phyloP scores from a whole-genome alignment of 2,113 vertebrate species.

The Furnarius figulus region DNA sequence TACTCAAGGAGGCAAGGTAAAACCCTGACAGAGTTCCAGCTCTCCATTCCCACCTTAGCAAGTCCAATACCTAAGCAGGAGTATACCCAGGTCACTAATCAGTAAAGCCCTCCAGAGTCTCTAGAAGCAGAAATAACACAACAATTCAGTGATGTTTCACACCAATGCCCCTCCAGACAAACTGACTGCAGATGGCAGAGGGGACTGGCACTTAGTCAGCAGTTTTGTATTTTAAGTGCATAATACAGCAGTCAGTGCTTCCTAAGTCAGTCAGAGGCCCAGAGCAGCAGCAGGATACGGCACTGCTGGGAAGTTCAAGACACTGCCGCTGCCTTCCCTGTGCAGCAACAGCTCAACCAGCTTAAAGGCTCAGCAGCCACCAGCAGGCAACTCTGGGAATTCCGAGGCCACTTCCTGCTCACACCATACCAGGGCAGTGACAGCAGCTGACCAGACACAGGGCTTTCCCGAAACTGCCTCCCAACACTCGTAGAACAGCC shows the following conservation, averaged over 20 bases:
- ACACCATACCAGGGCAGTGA: neutral
- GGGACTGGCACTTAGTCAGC: neutral
- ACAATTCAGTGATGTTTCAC: neutral
- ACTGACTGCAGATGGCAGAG: neutral
- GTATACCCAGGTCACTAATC: accelerated
- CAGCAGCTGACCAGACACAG: neutral
- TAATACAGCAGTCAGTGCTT: neutral
- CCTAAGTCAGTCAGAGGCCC: neutral
- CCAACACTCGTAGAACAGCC: accelerated
- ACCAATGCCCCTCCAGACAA: neutral
- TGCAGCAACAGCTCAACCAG: neutral
- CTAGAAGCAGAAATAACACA: neutral
- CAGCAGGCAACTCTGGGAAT: neutral
- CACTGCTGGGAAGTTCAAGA: neutral
- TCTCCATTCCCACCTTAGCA: neutral
- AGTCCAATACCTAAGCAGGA: neutral
- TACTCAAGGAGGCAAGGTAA: neutral
- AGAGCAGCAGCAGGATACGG: neutral
- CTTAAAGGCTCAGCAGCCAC: neutral
- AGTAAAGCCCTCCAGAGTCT: neutral
- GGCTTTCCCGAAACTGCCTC: neutral
- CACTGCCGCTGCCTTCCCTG: neutral
- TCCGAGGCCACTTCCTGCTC: accelerated
- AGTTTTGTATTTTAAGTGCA: neutral
- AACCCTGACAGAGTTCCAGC: neutral